These are phyloP conservation scores for Protonibea diacanthus DNA, from an alignment of 2,797 vertebrate species.

Conservation along the genomic window DNA sequence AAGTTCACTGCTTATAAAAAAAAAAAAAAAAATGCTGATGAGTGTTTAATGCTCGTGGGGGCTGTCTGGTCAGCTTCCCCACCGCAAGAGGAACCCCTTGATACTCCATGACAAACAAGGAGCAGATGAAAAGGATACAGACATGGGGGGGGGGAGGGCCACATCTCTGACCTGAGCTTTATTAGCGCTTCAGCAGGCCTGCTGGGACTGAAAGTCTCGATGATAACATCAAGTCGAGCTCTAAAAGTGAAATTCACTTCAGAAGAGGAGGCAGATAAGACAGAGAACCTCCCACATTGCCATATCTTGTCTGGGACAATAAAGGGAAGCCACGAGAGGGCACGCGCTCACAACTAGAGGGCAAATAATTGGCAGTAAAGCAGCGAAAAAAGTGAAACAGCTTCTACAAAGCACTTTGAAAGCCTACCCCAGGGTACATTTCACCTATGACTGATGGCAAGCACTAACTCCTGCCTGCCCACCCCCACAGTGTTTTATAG, in stretches of 20 bases:
- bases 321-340: not conserved
- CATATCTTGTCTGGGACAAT: not conserved
- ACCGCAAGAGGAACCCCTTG: conserved; percentile 53
- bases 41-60: conserved; percentile 16
- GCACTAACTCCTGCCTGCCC: conserved; percentile 23
- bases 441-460: conserved; percentile 49
- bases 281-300: not conserved
- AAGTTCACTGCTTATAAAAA: conserved; percentile 21
- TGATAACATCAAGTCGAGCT: conserved; percentile 27
- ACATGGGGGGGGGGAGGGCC: conserved; percentile 2
- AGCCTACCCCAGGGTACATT: conserved; percentile 35
- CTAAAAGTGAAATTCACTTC: conserved; percentile 20
- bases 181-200: conserved; percentile 36
- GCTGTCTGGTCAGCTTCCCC: conserved; percentile 38
- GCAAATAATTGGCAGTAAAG: conserved; percentile 14
- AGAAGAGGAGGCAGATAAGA: not conserved
- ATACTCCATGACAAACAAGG: conserved; percentile 71
- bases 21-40: conserved; percentile 30
- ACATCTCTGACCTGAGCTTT: conserved; percentile 43
- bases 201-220: conserved; percentile 32
- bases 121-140: conserved; percentile 71
- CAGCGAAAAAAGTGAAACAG: conserved; percentile 13
- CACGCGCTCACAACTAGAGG: conserved; percentile 1
- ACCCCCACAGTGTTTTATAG: conserved; percentile 65
- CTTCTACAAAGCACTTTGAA: conserved; percentile 15